Evolutionary conservation across 2,797 vertebrate genomes (phyloP), one percentile per base, ranked within the genome.

Genomic region (Margarornis squamiger): DNA sequence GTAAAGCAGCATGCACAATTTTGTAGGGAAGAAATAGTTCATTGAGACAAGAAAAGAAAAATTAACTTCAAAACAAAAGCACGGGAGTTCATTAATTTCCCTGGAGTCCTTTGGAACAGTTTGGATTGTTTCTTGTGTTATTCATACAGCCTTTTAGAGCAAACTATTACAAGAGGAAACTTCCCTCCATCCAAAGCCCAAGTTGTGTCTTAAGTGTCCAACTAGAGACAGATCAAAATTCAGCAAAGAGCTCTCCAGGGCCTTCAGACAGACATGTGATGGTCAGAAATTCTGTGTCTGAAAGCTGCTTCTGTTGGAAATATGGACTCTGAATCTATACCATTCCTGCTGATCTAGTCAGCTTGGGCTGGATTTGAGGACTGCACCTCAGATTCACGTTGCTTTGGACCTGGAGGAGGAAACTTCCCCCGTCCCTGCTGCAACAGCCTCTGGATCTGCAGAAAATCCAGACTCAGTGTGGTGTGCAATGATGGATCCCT

Each of bases 21-120:
- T 81, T 71, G 41, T 49, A 62, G 62, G 49, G 57, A 96, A 81
- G 84, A 86, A 89, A 43, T 43, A 82, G 86, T 58, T 91, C 67
- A 30, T 1, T 34, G 74, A 93, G 71, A 92, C 38, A 0, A 79
- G 59, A 94, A 70, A 63, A 65, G 27, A 38, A 30, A 67, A 52
- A 4, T 34, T 12, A 46, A 68, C 89, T 83, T 89, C 72, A 77
- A 81, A 94, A 49, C 51, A 76, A 88, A 82, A 91, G 68, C 73
- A 76, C 17, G 29, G 71, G 80, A 92, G 59, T 65, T 61, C 67
- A 88, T 79, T 96, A 79, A 96, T 96, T 96, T 96, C 93, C 92
- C 91, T 24, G 26, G 90, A 95, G 92, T 74, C 71, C 49, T 94
- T 67, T 61, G 83, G 80, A 95, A 43, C 70, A 39, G 63, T 93